Conservation (phyloP, 2,113 vertebrate genomes). For the Rhynchopsitta pachyrhyncha region DNA sequence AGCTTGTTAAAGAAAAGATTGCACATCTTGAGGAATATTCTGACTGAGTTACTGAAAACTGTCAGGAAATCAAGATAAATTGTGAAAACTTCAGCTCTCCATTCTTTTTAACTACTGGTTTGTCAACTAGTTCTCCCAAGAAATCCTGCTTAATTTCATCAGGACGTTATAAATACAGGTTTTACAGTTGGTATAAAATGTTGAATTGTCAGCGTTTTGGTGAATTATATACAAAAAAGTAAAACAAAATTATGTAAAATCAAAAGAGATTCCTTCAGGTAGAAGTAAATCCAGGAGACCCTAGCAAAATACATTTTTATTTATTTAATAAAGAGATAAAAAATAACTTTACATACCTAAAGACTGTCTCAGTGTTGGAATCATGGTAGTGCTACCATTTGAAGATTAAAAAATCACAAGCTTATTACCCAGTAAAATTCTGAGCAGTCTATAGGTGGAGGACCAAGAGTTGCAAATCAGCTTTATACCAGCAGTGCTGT, state of each 20-base stretch:
- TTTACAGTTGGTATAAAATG: background rate
- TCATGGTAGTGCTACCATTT: background rate
- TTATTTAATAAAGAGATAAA: background rate
- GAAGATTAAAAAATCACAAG: background rate
- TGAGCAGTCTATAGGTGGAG: background rate
- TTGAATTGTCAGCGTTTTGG: background rate
- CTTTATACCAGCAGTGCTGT: background rate
- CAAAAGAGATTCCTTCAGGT: background rate
- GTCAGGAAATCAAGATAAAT: background rate
- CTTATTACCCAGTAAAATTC: background rate
- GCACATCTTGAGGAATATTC: background rate
- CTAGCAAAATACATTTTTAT: background rate
- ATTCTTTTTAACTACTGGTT: background rate
- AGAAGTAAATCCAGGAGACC: background rate
- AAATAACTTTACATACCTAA: background rate
- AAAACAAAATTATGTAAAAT: background rate
- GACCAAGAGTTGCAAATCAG: background rate
- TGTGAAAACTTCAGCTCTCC: background rate
- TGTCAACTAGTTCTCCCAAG: background rate
- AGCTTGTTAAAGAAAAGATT: background rate
- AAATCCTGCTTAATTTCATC: background rate
- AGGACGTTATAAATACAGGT: background rate
- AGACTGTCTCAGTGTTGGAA: background rate
- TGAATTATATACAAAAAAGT: background rate
- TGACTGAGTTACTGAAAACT: background rate